Percentiles rank a stretch among this genome's conserved stretches.
Conservation (phyloP, 2,797 vertebrate genomes). For the Erithacus rubecula region DNA sequence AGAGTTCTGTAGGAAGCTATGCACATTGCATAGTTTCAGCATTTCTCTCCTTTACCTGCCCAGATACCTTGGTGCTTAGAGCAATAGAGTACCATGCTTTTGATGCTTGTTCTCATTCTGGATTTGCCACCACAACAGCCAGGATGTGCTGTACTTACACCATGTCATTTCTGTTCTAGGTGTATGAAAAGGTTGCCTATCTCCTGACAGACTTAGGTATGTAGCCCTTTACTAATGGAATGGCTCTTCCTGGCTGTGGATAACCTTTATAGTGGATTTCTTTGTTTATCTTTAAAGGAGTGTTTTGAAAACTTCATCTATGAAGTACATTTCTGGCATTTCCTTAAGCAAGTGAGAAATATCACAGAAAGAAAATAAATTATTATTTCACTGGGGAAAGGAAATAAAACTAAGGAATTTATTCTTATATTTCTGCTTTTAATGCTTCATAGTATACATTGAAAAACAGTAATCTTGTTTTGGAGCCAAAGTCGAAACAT, state of each 20-base stretch:
- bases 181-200: slow-evolving; percentile 98
- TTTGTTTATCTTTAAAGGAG: background rate
- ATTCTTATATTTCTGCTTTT: background rate
- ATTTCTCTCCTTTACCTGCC: background rate
- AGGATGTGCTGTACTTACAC: background rate
- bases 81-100: background rate
- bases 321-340: background rate
- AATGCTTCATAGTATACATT: background rate
- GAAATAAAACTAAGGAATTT: background rate
- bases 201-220: slow-evolving; percentile 96
- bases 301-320: background rate
- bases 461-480: background rate
- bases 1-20: background rate
- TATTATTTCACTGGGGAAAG: background rate
- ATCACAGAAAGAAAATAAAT: background rate
- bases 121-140: background rate
- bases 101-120: background rate
- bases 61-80: background rate
- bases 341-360: background rate
- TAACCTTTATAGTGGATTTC: background rate
- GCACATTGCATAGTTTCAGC: background rate
- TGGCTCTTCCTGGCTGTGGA: background rate
- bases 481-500: background rate
- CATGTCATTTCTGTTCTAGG: slow-evolving; percentile 74
- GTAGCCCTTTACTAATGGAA: slow-evolving; percentile 19